Percentiles rank a stretch among this genome's conserved stretches.
phyloP scores from a whole-genome alignment of 2,797 vertebrate genomes.

The Choloepus didactylus region DNA sequence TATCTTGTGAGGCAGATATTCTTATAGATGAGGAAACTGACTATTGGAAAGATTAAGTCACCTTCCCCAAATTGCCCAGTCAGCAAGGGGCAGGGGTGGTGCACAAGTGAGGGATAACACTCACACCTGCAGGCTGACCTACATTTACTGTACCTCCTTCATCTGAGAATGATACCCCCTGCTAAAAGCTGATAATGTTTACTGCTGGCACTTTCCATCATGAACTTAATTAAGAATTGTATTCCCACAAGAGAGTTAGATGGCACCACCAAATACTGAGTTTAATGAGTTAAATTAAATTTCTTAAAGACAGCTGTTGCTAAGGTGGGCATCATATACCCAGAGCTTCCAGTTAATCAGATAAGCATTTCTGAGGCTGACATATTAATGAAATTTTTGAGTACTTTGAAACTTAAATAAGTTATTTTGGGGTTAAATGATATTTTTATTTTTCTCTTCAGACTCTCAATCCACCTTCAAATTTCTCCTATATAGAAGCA shows the following conservation, averaged over 20 bases:
- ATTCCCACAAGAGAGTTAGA: not conserved
- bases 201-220: not conserved
- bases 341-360: too few relatives aligned
- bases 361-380: not conserved
- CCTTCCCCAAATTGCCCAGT: not conserved
- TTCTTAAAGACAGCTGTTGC: slow-evolving; percentile 16
- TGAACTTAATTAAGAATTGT: not conserved
- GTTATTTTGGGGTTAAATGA: too few relatives aligned
- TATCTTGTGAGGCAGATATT: not conserved
- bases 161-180: not conserved
- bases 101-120: too few relatives aligned
- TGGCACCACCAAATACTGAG: not conserved
- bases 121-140: not conserved
- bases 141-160: not conserved
- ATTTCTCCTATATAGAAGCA: not conserved
- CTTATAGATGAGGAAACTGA: not conserved
- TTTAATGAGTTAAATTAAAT: not conserved
- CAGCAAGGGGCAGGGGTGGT: not conserved
- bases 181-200: not conserved
- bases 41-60: not conserved
- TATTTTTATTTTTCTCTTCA: not conserved
- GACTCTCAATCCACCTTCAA: not conserved
- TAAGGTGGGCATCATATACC: not conserved
- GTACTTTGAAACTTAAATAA: too few relatives aligned
- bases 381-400: not conserved